These are phyloP conservation scores for Cremastinae sp. DNA, from an alignment of 2,888 invertebrate species.

Conservation along the genomic window DNA sequence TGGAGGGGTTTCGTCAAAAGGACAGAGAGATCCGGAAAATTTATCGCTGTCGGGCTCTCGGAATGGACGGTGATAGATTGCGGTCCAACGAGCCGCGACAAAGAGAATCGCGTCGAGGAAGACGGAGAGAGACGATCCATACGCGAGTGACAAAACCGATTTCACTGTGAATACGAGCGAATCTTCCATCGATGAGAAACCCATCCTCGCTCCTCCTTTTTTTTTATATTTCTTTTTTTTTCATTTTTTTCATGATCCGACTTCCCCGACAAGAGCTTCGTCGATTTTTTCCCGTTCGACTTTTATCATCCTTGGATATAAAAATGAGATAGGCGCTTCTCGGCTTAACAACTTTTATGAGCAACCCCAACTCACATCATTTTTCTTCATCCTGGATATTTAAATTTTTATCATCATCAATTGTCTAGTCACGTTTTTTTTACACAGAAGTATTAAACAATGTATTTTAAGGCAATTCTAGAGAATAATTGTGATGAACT, in stretches of 20 bases:
- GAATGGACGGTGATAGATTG: slow-evolving; percentile 64
- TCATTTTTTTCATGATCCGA: slow-evolving; percentile 33
- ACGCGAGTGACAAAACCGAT: slow-evolving; percentile 34
- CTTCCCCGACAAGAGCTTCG: slow-evolving; percentile 28
- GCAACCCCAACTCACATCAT: slow-evolving; percentile 25
- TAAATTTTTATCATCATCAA: slow-evolving; percentile 16
- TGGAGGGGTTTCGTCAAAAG: slow-evolving; percentile 43
- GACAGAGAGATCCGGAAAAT: slow-evolving; percentile 47
- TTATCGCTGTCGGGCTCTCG: slow-evolving; percentile 56
- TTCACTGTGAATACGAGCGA: slow-evolving; percentile 32
- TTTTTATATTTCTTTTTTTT: slow-evolving; percentile 30
- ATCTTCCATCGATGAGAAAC: slow-evolving; percentile 44
- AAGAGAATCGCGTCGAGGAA: slow-evolving; percentile 56
- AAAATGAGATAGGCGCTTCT: slow-evolving; percentile 26
- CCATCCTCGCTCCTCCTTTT: slow-evolving; percentile 22
- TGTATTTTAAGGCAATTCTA: too few species aligned
- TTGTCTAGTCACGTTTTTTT: too few species aligned
- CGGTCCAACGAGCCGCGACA: slow-evolving; percentile 61
- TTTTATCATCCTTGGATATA: slow-evolving; percentile 41
- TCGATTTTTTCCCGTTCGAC: slow-evolving; percentile 20
- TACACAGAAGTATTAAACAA: too few species aligned
- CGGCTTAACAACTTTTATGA: slow-evolving; percentile 39
- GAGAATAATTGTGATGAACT: too few species aligned
- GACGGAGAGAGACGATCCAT: slow-evolving; percentile 35
- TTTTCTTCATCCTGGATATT: slow-evolving; percentile 23